Base-by-base conservation (phyloP, 2,888 invertebrate species). In the Dynastes grantii region DNA sequence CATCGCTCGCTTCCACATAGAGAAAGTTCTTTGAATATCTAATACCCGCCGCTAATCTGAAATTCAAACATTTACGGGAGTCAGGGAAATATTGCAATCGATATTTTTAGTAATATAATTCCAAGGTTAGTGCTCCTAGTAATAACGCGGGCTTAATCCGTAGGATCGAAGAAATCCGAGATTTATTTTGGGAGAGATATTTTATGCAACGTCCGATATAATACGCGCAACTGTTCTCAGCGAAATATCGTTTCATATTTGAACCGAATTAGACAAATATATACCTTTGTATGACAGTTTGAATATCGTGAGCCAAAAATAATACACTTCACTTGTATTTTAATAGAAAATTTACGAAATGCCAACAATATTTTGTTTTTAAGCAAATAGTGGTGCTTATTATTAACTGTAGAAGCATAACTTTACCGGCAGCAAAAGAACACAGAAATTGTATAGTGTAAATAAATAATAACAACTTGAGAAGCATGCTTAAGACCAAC, bases 1-100 rank as follows among this genome's bases (percentile, higher is more conserved):
- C n/a, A 22, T 2, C 29, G 9, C 0, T 2, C 29, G 2, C 6
- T 13, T 63, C 27, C 29, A 63, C 29, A 6, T 27, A 51, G 45
- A 51, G 45, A 16, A 29, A 4, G 11, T 11, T 51, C 45, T 67
- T 68, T 51, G 51, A 68, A 68, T 22, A n/a, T 11, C 68, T n/a
- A 51, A 13, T 29, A 51, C n/a, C 6, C 29, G 11, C 1, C 6
- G 22, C 32, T 49, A 49, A 68, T 68, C 68, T 68, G 68, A 68
- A 68, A 68, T 68, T 68, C 68, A 68, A 68, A 68, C 51, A 51
- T 51, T 51, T 29, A n/a, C 13, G 6, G 29, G 22, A 49, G 29
- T 51, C 49, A 49, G 51, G 68, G 29, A 68, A 51, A 51, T 51
- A 68, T 51, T 68, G 51, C 49, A 68, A 68, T 68, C 68, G 51